These are phyloP conservation scores for Calliopsis andreniformis DNA, from an alignment of 1,140 invertebrate species.

Conservation along the genomic window DNA sequence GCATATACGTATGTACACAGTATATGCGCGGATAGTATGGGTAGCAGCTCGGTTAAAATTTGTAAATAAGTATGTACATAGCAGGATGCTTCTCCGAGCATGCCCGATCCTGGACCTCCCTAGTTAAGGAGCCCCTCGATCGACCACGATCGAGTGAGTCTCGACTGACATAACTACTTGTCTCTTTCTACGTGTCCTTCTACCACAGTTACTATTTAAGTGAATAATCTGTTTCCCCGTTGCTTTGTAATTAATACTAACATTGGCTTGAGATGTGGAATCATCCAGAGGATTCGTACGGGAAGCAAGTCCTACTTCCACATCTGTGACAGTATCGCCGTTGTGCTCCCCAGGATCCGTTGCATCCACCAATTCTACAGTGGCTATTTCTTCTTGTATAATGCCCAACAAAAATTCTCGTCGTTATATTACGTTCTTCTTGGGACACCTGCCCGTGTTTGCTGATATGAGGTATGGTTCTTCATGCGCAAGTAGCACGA, in stretches of 20 bases:
- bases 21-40: not conserved
- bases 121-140: slow-evolving; percentile 4
- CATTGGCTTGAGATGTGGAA: slow-evolving; percentile 75
- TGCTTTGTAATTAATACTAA: slow-evolving; percentile 75
- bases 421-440: slow-evolving; percentile 48
- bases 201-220: slow-evolving; percentile 42
- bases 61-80: slow-evolving; percentile 7
- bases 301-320: slow-evolving; percentile 73
- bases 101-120: slow-evolving; percentile 27
- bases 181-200: slow-evolving; percentile 21
- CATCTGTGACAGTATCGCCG: slow-evolving; percentile 66
- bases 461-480: not conserved
- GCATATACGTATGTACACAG: no score
- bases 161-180: slow-evolving; percentile 9
- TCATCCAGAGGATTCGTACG: slow-evolving; percentile 74
- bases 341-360: slow-evolving; percentile 76
- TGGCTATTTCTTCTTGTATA: slow-evolving; percentile 77
- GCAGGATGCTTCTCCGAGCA: slow-evolving; percentile 14
- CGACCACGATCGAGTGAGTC: slow-evolving; percentile 9
- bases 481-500: slow-evolving; percentile 10
- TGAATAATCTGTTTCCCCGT: not conserved
- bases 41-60: not conserved
- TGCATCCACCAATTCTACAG: slow-evolving; percentile 77
- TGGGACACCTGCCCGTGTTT: not conserved
- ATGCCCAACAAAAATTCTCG: slow-evolving; percentile 73